phyloP scores from a whole-genome alignment of 2,888 invertebrate genomes.

The Pycnomerus fuliginosus region DNA sequence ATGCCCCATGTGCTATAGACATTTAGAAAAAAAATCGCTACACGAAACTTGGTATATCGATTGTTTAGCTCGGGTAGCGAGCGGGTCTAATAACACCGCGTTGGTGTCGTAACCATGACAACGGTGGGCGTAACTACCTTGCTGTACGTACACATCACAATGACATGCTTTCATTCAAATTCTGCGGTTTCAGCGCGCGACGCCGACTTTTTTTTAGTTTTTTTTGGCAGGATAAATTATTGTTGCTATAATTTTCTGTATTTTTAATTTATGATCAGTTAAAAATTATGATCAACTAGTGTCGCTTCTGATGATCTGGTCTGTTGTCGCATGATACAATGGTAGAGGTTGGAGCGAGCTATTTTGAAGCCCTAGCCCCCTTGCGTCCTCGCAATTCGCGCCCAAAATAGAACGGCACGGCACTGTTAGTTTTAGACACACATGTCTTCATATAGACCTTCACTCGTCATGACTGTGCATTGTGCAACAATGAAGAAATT shows the following conservation, averaged over 20 bases:
- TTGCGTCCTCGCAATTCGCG: slow-evolving; percentile 18
- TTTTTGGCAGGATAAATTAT: too few species aligned
- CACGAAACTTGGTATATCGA: slow-evolving; percentile 31
- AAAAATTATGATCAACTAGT: too few species aligned
- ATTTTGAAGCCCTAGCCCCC: slow-evolving; percentile 16
- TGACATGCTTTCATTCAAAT: slow-evolving; percentile 31
- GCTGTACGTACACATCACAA: slow-evolving; percentile 28
- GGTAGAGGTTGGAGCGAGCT: slow-evolving; percentile 8
- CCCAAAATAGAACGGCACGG: slow-evolving; percentile 14
- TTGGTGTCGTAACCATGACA: slow-evolving; percentile 41
- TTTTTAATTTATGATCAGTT: too few species aligned
- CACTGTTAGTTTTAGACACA: too few species aligned
- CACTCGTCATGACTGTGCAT: too few species aligned
- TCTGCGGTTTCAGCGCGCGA: too few species aligned
- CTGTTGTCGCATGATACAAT: too few species aligned
- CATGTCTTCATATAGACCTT: too few species aligned
- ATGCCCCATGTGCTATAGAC: not conserved
- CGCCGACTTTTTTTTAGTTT: too few species aligned
- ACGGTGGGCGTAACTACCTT: slow-evolving; percentile 43
- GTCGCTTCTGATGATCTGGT: too few species aligned
- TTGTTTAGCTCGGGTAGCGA: slow-evolving; percentile 33
- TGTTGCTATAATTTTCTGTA: too few species aligned
- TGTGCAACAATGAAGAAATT: too few species aligned
- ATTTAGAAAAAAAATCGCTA: slow-evolving; percentile 3
- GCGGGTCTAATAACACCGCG: slow-evolving; percentile 38